Base-by-base conservation (phyloP, 2,797 vertebrate species). In the Borostomias antarcticus region DNA sequence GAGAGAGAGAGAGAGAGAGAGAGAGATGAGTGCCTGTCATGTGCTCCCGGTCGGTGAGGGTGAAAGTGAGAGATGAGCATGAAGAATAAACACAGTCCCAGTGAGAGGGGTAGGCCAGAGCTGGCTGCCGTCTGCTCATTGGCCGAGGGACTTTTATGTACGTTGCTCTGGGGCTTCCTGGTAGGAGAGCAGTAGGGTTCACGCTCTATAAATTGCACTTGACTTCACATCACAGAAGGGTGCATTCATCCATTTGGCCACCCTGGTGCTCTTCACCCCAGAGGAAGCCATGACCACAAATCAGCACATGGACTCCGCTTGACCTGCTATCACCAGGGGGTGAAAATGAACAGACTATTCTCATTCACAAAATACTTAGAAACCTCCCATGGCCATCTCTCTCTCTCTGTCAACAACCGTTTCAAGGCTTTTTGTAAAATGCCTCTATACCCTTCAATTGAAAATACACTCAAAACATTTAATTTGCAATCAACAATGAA, bases 331-430 rank as follows among this genome's bases (percentile, higher is more conserved):
- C n/a, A 62, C 68, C 75, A 21, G 4, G 7, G 57, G 63, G 32
- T 25, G 63, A 54, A 68, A 64, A 60, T 17, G 21, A 74, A 56
- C 9, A 0, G 70, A 62, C 29, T 52, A 60, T 32, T 40, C 69
- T 77, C 78, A 81, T 85, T 87, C 56, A 86, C 64, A 81, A 83
- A 78, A 73, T 33, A 79, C 70, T 77, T 74, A 66, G n/a, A 67
- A 74, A 72, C 25, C 66, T 68, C 76, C 65, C 0, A 35, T 62
- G 64, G 71, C 68, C 65, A 70, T 32, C 21, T 45, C n/a, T 69
- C 6, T 51, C 37, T 73, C 26, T 68, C 59, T 40, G 62, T 66
- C 66, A 58, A 64, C 1, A 52, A n/a, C 19, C n/a, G n/a, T n/a
- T n/a, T n/a, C n/a, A 30, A 1, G 26, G 7, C 26, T 8, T 21